Percentiles rank a stretch among this genome's conserved stretches.
phyloP scores from a whole-genome alignment of 2,113 vertebrate genomes.

The Phyllostomus hastatus region DNA sequence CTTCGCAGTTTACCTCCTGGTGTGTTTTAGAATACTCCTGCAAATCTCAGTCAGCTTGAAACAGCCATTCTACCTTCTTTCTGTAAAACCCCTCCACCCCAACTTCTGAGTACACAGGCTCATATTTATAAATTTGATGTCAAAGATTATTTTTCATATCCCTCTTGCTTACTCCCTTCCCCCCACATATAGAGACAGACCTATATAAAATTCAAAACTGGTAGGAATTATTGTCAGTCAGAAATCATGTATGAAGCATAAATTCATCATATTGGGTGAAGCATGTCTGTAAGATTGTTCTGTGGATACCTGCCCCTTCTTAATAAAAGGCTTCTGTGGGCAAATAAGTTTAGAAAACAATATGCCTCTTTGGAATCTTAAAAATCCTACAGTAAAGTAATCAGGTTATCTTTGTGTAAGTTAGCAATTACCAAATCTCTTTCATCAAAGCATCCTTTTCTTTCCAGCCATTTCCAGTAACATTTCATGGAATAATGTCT shows the following conservation, averaged over 20 bases:
- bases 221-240: slow-evolving; percentile 54
- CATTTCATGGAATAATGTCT: neutral
- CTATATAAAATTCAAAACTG: slow-evolving; percentile 61
- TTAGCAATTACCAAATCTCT: neutral
- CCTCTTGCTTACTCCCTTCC: neutral
- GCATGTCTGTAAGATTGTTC: neutral
- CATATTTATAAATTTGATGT: slow-evolving; percentile 69
- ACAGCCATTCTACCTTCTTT: slow-evolving; percentile 58
- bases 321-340: neutral
- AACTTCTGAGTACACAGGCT: slow-evolving; percentile 11
- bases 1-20: slow-evolving; percentile 59
- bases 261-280: slow-evolving; percentile 2
- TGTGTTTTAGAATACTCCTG: slow-evolving; percentile 63
- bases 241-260: slow-evolving; percentile 9
- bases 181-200: neutral
- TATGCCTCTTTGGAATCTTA: neutral
- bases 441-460: neutral
- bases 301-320: neutral
- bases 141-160: slow-evolving; percentile 59
- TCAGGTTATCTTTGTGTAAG: neutral
- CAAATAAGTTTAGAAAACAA: neutral
- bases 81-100: slow-evolving; percentile 37
- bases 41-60: slow-evolving; percentile 57
- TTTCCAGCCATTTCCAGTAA: neutral
- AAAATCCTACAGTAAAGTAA: neutral